phyloP scores from a whole-genome alignment of 2,797 vertebrate genomes.

The Sternotherus odoratus region DNA sequence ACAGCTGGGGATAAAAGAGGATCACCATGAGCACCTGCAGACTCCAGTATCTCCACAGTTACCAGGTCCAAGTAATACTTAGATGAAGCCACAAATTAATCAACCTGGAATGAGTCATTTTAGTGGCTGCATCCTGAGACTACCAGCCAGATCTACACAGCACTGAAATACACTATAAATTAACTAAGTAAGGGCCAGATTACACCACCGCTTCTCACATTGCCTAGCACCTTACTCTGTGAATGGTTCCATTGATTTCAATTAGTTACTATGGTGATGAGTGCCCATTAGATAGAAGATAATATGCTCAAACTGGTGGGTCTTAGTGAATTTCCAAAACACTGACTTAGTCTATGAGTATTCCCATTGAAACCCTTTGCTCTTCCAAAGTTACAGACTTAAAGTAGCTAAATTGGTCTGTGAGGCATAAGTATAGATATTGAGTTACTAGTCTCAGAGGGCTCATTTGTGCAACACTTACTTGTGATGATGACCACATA shows the following conservation, averaged over 20 bases:
- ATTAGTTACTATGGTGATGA: slow-evolving; percentile 52
- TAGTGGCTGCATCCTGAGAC: neutral
- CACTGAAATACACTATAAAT: slow-evolving; percentile 13
- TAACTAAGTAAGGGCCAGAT: slow-evolving; percentile 46
- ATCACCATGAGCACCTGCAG: neutral
- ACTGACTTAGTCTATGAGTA: neutral
- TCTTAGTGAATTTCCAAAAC: neutral
- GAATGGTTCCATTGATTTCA: slow-evolving; percentile 58
- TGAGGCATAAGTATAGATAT: neutral
- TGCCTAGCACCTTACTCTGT: neutral
- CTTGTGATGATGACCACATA: neutral
- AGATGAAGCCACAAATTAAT: slow-evolving; percentile 49
- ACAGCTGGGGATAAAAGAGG: neutral
- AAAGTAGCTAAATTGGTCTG: neutral
- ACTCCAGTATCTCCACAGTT: slow-evolving; percentile 21
- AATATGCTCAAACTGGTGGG: neutral
- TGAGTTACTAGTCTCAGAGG: neutral
- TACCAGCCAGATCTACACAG: neutral
- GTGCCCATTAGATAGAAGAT: slow-evolving; percentile 1
- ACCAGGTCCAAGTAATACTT: neutral
- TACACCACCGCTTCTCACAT: neutral
- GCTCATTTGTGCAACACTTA: neutral
- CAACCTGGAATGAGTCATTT: neutral
- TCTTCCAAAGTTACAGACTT: neutral
- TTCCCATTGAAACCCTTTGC: neutral